These are phyloP conservation scores for Lasioglossum marginatum DNA, from an alignment of 2,888 invertebrate genomes.

Conservation along the genomic window DNA sequence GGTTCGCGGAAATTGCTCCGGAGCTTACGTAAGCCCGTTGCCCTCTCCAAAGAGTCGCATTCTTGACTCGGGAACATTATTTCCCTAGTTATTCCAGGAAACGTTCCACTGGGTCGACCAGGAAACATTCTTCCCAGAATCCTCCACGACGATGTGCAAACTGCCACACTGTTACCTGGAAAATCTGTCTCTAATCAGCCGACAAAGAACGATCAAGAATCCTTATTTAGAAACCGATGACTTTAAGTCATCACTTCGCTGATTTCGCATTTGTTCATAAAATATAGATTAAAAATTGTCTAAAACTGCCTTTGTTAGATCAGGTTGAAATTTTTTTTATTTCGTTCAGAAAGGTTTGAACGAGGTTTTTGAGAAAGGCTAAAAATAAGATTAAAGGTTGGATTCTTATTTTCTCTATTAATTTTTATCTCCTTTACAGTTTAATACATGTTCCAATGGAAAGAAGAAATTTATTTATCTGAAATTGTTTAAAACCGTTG, in stretches of 20 bases:
- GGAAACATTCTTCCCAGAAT: not conserved
- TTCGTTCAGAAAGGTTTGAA: not conserved
- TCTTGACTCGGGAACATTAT: not conserved
- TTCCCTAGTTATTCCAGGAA: not conserved
- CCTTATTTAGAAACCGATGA: not conserved
- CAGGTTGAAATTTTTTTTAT: not conserved
- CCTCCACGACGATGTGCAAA: not conserved
- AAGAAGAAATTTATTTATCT: not conserved
- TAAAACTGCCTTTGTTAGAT: not conserved
- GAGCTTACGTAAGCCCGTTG: slow-evolving; percentile 31
- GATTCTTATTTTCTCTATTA: not conserved
- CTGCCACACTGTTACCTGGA: not conserved
- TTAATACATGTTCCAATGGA: not conserved
- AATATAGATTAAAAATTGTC: not conserved
- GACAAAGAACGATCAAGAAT: not conserved
- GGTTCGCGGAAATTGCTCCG: slow-evolving; percentile 16
- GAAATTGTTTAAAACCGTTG: not conserved
- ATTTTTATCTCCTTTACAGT: not conserved
- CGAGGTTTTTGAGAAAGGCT: too few species aligned
- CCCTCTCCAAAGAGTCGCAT: not conserved
- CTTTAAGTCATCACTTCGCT: not conserved
- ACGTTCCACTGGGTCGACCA: not conserved
- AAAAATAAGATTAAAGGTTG: not conserved
- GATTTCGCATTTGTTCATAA: not conserved
- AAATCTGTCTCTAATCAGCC: not conserved